Percentiles rank a stretch among this genome's conserved stretches.
These are phyloP conservation scores for Pseudoatta argentina DNA, from an alignment of 1,140 invertebrate genomes.

Conservation along the genomic window DNA sequence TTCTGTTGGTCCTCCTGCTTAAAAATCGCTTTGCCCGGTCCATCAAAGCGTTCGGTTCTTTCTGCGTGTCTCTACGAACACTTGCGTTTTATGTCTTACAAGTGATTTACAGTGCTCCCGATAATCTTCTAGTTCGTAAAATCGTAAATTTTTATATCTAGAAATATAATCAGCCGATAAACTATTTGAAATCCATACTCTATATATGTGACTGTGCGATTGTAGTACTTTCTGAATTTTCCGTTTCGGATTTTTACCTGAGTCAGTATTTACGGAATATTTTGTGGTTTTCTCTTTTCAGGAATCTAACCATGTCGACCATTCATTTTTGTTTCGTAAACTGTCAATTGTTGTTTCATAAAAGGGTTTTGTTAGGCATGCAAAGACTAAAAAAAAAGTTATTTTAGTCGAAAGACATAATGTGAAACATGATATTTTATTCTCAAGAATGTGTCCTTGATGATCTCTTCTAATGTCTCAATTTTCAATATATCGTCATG, in stretches of 20 bases:
- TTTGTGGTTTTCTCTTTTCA: not conserved
- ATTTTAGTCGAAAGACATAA: too few species aligned
- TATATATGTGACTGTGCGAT: too few species aligned
- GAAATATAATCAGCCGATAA: too few species aligned
- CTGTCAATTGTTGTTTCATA: not conserved
- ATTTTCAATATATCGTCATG: too few species aligned
- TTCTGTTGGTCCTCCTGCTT: slow-evolving; percentile 32
- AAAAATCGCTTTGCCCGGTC: not conserved
- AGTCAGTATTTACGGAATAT: not conserved
- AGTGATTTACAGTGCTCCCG: not conserved
- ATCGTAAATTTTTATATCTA: not conserved
- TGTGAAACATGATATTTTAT: not conserved
- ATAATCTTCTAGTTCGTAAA: not conserved
- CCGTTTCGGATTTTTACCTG: not conserved
- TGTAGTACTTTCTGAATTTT: not conserved
- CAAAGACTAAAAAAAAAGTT: not conserved
- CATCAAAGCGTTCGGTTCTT: not conserved
- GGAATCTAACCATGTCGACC: too few species aligned
- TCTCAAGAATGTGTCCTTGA: too few species aligned
- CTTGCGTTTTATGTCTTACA: not conserved
- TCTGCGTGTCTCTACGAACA: not conserved
- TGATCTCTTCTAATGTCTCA: too few species aligned
- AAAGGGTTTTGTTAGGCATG: not conserved
- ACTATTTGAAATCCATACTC: not conserved
- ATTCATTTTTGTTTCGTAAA: not conserved